phyloP scores from a whole-genome alignment of 2,888 invertebrate genomes.

The Serripes groenlandicus region DNA sequence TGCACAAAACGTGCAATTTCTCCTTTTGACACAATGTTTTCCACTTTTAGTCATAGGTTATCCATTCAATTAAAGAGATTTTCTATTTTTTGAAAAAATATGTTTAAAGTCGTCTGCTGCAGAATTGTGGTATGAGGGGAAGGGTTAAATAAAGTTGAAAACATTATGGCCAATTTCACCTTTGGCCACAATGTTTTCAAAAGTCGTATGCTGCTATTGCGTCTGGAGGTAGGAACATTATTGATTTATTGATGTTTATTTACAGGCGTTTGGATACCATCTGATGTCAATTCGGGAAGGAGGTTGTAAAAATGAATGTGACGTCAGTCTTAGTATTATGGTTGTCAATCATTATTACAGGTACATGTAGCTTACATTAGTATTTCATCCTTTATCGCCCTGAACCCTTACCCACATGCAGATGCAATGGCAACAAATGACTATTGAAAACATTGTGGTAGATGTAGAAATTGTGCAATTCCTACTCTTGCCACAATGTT shows the following conservation, averaged over 20 bases:
- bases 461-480: background rate
- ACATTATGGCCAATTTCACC: background rate
- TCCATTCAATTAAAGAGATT: too few relatives aligned
- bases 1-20: too few relatives aligned
- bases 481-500: background rate
- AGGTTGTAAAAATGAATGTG: background rate
- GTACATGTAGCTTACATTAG: slow-evolving; percentile 34
- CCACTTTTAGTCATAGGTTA: too few relatives aligned
- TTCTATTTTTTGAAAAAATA: too few relatives aligned
- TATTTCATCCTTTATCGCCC: background rate
- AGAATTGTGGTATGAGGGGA: too few relatives aligned
- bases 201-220: background rate
- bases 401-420: background rate
- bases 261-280: slow-evolving; percentile 71
- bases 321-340: slow-evolving; percentile 40
- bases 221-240: too few relatives aligned
- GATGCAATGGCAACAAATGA: too few relatives aligned
- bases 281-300: slow-evolving; percentile 54
- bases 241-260: slow-evolving; percentile 2
- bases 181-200: background rate
- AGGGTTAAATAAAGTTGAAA: too few relatives aligned
- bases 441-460: background rate
- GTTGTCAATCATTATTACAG: slow-evolving; percentile 68
- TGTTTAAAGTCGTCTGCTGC: too few relatives aligned
- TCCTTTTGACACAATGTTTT: too few relatives aligned